Evolutionary conservation across 1,140 invertebrate genomes (phyloP), one percentile per base, ranked within the genome.

Genomic region (Chironomus striatipennis): DNA sequence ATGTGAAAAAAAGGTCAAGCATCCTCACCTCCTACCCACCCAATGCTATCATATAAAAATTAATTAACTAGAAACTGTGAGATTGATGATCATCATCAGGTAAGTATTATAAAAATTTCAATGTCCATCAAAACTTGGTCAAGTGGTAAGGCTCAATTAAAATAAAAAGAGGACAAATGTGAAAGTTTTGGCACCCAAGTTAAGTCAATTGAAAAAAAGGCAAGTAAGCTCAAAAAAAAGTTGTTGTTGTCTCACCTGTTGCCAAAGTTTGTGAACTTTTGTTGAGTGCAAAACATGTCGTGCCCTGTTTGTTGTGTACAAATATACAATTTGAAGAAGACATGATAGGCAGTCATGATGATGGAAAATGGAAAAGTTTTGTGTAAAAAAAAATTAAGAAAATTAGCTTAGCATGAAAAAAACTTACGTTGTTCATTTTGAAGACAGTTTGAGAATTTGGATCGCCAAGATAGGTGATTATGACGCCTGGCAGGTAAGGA

Each of bases 401-500:
- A 73, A 74, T 2, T 10, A n/a, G n/a, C n/a, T n/a, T n/a, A n/a
- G n/a, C n/a, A n/a, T n/a, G n/a, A n/a, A n/a, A n/a, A n/a, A n/a
- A 57, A n/a, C 74, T 74, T 73, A 77, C 77, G 43, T 79, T 42
- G 0, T 79, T 79, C 75, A 80, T 79, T 15, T 79, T 78, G 64
- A 80, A 80, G 18, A 76, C 76, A 12, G 76, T 80, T 73, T 73
- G 70, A 24, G 9, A 73, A 10, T 73, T n/a, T n/a, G 77, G 77
- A 43, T 79, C 78, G 7, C 78, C 79, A 20, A 77, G 76, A 73
- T 73, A 75, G n/a, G 77, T 76, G 75, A 79, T 78, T 2, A 80
- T 79, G 7, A 80, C 75, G 3, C 79, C 79, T 0, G 79, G 79
- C 74, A 78, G 79, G 7, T 79, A 57, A n/a, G 47, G 79, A 0